Base-by-base conservation (phyloP, 1,140 invertebrate species). In the Cydia strobilella region DNA sequence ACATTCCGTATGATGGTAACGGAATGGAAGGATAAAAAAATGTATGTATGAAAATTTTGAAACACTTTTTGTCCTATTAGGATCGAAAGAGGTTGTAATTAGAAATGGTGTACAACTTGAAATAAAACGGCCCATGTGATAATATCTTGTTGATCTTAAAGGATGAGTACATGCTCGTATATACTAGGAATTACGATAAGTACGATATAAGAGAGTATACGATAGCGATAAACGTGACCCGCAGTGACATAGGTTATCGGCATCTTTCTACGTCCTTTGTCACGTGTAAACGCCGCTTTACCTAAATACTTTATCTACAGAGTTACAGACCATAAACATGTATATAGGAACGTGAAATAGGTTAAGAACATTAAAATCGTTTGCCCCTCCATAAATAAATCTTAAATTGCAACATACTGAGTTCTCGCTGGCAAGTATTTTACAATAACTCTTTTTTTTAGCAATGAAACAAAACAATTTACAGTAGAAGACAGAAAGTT, bases 151-250 rank as follows among this genome's bases (percentile, higher is more conserved):
- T 45, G 15, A 45, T 45, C 42, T 13, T 7, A 12, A 45, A 42
- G 39, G 12, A 42, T 45, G 42, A 45, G 42, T 9, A 45, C 42
- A 13, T 51, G n/a, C n/a, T 51, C 48, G 12, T 13, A 54, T 59
- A 59, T 59, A 59, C 54, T 23, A 23, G 54, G 54, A 23, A 51
- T 18, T 18, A 51, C 48, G 48, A 51, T 51, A 59, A 59, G 54
- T 59, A 12, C 54, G 54, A 59, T 59, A 59, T 23, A 59, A 23
- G 51, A 59, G 54, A 59, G 54, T 23, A 23, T n/a, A 23, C 18
- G 18, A 23, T 12, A 23, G 54, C 54, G 20, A 23, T 59, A 18
- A 51, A 51, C n/a, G 48, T 18, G 48, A 51, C 48, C 42, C 45
- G 15, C 45, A 12, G 48, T 6, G 54, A 59, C 54, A 6, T 12